Conservation (phyloP, 2,888 invertebrate genomes). For the Argyresthia goedartella region DNA sequence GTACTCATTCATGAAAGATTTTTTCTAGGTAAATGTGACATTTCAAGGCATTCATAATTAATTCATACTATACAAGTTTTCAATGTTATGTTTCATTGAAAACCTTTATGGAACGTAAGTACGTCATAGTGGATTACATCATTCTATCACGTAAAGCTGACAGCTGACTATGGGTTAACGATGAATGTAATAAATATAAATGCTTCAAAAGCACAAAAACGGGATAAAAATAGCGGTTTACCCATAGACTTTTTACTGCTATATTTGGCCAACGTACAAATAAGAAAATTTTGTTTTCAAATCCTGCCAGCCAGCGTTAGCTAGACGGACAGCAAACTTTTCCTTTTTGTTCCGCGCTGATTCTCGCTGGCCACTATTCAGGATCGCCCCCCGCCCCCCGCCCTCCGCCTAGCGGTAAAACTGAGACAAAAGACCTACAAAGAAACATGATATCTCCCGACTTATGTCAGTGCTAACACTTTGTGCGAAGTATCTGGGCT, state of each 20-base stretch:
- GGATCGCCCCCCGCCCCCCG: no score
- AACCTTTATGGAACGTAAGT: no score
- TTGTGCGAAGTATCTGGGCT: background rate
- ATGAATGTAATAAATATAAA: no score
- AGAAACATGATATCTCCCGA: background rate
- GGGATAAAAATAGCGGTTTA: background rate
- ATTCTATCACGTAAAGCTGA: no score
- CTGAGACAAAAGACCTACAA: slow-evolving; percentile 2
- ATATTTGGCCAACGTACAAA: background rate
- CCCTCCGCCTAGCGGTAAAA: slow-evolving; percentile 1
- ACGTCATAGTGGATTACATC: no score
- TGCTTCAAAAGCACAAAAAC: no score
- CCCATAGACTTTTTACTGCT: background rate
- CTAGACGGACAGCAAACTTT: background rate
- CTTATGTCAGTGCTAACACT: background rate
- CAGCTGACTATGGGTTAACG: no score
- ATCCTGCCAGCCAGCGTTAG: background rate
- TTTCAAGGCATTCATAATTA: no score
- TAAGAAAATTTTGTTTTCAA: background rate
- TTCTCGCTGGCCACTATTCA: slow-evolving; percentile 2
- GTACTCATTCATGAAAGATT: no score
- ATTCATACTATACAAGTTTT: no score
- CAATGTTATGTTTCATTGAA: no score
- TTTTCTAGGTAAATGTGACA: no score
- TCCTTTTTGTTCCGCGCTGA: slow-evolving; percentile 6